Conservation (phyloP, 2,888 invertebrate species). For the Stratiomys singularior region DNA sequence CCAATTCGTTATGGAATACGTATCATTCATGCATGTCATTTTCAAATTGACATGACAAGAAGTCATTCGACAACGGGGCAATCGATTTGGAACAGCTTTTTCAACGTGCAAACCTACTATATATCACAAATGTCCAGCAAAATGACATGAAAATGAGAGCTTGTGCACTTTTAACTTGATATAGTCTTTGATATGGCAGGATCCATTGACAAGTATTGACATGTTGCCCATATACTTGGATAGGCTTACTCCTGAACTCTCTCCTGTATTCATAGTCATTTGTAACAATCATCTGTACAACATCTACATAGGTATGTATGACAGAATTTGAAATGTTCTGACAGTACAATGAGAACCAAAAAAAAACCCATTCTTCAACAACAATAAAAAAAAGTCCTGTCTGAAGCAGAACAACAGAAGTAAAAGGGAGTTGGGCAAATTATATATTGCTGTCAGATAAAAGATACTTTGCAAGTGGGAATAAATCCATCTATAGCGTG, state of each 20-base stretch:
- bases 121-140: not conserved
- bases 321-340: no score
- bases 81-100: not conserved
- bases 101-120: not conserved
- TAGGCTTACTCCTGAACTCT: not conserved
- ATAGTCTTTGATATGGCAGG: not conserved
- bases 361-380: not conserved
- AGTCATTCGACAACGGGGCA: not conserved
- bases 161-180: not conserved
- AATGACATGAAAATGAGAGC: not conserved
- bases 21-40: not conserved
- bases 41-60: not conserved
- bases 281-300: not conserved
- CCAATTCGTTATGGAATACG: no score
- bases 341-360: not conserved
- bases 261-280: no score
- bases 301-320: not conserved
- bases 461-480: slow-evolving; percentile 24
- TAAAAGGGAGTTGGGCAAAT: not conserved
- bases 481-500: slow-evolving; percentile 46
- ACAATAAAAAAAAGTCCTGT: not conserved
- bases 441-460: slow-evolving; percentile 18
- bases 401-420: not conserved
- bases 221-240: not conserved
- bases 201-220: not conserved